phyloP scores from a whole-genome alignment of 2,113 vertebrate species.

The Zonotrichia leucophrys region DNA sequence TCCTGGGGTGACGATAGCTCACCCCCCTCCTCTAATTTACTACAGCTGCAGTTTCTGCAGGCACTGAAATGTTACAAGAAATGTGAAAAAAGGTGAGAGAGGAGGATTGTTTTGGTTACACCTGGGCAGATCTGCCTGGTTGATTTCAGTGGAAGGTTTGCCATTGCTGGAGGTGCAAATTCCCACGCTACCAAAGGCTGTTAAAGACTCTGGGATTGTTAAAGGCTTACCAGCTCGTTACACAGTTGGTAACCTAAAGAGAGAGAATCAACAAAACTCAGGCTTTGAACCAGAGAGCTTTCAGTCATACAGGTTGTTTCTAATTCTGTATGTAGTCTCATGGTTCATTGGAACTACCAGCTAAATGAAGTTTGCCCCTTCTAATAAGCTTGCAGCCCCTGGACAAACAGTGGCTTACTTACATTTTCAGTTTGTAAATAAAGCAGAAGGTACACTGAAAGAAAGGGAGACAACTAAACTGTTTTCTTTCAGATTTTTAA shows the following conservation, averaged over 20 bases:
- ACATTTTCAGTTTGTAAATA: background rate
- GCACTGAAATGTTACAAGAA: background rate
- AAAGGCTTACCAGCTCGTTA: background rate
- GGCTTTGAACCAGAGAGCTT: background rate
- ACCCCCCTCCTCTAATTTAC: background rate
- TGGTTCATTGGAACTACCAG: background rate
- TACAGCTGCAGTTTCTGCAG: background rate
- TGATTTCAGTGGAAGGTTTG: background rate
- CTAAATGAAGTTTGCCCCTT: background rate
- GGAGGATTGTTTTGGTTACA: background rate
- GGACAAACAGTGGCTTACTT: background rate
- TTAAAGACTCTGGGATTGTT: background rate
- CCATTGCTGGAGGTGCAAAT: background rate
- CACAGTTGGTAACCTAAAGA: background rate
- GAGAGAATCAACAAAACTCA: background rate
- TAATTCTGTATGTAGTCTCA: background rate
- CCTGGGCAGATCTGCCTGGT: background rate
- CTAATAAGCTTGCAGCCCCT: background rate
- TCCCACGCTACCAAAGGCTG: background rate
- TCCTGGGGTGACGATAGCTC: background rate
- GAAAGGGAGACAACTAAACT: background rate
- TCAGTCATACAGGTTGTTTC: background rate
- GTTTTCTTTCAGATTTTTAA: background rate
- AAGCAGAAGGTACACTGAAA: background rate
- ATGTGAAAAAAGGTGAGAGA: background rate